Base-by-base conservation (phyloP, 2,888 invertebrate genomes). In the Cacoxenus indagator region DNA sequence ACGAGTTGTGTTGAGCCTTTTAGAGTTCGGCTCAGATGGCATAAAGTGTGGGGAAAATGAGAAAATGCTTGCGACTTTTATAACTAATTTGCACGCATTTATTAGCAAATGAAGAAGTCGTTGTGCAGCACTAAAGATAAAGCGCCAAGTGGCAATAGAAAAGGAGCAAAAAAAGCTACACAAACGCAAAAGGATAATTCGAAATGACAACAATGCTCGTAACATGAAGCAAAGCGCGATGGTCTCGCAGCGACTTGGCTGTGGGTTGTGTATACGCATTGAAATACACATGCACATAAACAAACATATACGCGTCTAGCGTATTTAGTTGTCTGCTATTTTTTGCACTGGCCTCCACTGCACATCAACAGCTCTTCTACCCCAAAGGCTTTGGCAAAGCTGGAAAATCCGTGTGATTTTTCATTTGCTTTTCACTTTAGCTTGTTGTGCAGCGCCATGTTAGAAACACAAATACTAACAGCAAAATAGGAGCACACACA, bases 31-130 rank as follows among this genome's bases (percentile, higher is more conserved):
- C 27, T 55, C 11, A 55, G 55, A 14, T 55, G 26, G 19, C 37
- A 22, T 51, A 51, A n/a, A 43, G 11, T 43, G 45, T 51, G 51
- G 9, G 19, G 14, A n/a, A 54, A 55, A 27, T 14, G 26, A 9
- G 45, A 62, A 62, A 62, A 43, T 24, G 24, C 43, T 45, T 9
- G 19, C n/a, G 46, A 54, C 69, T 75, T 78, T 80, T 78, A 78
- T 77, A 82, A 82, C 82, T 80, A 83, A 78, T 84, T 84, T 78
- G 78, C 76, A 73, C 74, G 74, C 82, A 83, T 83, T 78, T 80
- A 78, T 80, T 80, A 83, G 80, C 78, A 70, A 62, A 31, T 67
- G 51, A 62, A 67, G 54, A 27, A 55, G 65, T 65, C 51, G 29
- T 51, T 80, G 69, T 83, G 82, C 78, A 78, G 82, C 71, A 73